Percentiles rank a stretch among this genome's conserved stretches.
Conservation (phyloP, 2,888 invertebrate species). For the Seira musarum region DNA sequence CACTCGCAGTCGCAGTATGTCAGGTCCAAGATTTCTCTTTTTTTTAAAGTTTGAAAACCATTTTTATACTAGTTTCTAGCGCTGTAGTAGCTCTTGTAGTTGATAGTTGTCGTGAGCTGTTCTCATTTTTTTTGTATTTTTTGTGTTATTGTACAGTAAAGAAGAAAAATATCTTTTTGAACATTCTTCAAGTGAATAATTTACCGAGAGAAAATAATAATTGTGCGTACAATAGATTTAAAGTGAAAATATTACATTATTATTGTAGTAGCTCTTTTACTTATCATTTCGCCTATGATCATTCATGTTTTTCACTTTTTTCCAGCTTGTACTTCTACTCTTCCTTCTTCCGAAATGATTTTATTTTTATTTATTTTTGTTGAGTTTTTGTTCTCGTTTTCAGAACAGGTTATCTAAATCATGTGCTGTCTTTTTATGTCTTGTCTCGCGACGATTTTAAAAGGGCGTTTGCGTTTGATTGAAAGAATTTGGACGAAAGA, state of each 20-base stretch:
- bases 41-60: no score
- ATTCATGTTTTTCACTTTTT: slow-evolving; percentile 7
- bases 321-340: not conserved
- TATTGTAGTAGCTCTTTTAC: not conserved
- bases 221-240: not conserved
- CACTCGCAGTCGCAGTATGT: no score
- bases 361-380: not conserved
- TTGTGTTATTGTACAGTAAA: not conserved
- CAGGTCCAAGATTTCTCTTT: no score
- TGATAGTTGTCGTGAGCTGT: no score
- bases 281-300: not conserved
- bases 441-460: no score
- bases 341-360: slow-evolving; percentile 1
- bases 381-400: not conserved
- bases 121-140: not conserved
- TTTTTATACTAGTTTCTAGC: no score
- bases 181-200: not conserved
- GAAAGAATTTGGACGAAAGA: no score
- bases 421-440: no score
- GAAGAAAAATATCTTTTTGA: not conserved
- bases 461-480: no score
- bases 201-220: not conserved
- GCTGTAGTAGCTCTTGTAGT: no score
- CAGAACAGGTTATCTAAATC: no score
- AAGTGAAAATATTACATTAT: no score